These are phyloP conservation scores for Scaptomyza caliginosa DNA, from an alignment of 2,888 invertebrate genomes.

Conservation along the genomic window DNA sequence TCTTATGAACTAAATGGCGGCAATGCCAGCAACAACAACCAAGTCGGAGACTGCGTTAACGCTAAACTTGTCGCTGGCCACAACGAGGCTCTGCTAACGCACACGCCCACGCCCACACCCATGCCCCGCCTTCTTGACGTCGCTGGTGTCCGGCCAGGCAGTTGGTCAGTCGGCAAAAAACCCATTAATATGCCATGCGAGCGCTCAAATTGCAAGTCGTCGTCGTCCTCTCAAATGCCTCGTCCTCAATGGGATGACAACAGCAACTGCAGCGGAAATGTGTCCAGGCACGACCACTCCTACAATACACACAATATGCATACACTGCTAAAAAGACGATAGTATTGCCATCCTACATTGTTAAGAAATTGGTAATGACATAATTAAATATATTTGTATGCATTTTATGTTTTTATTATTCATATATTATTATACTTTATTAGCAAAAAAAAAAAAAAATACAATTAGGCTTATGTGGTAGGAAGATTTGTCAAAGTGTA, in stretches of 20 bases:
- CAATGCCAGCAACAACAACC: constrained; percentile 26
- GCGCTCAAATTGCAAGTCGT: constrained; percentile 77
- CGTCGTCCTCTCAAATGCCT: constrained; percentile 63
- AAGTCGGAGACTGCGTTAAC: constrained; percentile 19
- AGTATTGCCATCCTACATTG: too few relatives aligned
- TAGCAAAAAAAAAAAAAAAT: too few relatives aligned
- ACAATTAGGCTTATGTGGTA: too few relatives aligned
- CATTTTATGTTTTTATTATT: too few relatives aligned
- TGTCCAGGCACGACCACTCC: constrained; percentile 60
- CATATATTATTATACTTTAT: too few relatives aligned
- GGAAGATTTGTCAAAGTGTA: not conserved
- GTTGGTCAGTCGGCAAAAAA: constrained; percentile 53
- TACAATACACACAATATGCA: constrained; percentile 8
- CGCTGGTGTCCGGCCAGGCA: constrained; percentile 30
- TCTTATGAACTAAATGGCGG: constrained; percentile 78
- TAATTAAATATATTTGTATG: too few relatives aligned
- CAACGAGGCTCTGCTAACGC: not conserved
- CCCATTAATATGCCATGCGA: constrained; percentile 74
- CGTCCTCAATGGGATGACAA: constrained; percentile 30
- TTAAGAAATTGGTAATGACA: too few relatives aligned
- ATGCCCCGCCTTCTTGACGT: not conserved
- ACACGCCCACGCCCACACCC: not conserved
- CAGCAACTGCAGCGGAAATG: constrained; percentile 72
- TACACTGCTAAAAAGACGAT: not conserved
- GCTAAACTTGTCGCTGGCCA: constrained; percentile 15